Evolutionary conservation across 2,797 vertebrate species (phyloP).

Genomic region (Amphiprion clarkii): DNA sequence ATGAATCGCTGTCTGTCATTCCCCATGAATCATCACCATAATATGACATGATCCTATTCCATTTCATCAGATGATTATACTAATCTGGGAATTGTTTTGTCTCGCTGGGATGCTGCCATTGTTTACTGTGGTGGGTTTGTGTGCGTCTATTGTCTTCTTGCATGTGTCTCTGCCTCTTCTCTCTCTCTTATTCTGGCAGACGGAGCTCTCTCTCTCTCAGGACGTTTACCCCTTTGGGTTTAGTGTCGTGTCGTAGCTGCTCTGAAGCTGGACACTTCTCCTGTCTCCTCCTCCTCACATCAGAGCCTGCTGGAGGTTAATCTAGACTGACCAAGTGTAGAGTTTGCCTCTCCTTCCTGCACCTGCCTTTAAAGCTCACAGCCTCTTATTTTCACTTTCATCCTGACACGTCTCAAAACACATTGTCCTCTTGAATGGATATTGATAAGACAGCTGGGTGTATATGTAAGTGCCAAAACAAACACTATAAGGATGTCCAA

Average conservation of each 20-base stretch:
- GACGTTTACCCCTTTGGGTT: slow-evolving; percentile 43
- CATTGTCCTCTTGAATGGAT: slow-evolving; percentile 14
- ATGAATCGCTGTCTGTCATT: slow-evolving; percentile 24
- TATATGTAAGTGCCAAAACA: slow-evolving; percentile 35
- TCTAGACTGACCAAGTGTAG: slow-evolving; percentile 41
- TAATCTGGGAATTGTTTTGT: slow-evolving; percentile 39
- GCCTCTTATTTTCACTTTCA: background rate
- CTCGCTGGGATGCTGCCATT: slow-evolving; percentile 14
- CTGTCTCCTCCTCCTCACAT: slow-evolving; percentile 28
- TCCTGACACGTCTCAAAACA: slow-evolving; percentile 26
- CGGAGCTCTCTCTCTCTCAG: slow-evolving; percentile 40
- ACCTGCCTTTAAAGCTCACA: slow-evolving; percentile 26
- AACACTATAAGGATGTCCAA: slow-evolving; percentile 18
- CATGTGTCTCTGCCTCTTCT: background rate
- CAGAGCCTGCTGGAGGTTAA: slow-evolving; percentile 39
- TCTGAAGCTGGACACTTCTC: slow-evolving; percentile 32
- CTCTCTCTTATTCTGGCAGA: slow-evolving; percentile 53
- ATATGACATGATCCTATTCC: slow-evolving; percentile 14
- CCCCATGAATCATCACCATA: slow-evolving; percentile 11
- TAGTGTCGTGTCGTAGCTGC: slow-evolving; percentile 54
- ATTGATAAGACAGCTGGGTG: slow-evolving; percentile 28
- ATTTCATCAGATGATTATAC: slow-evolving; percentile 41
- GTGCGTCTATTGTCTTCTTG: slow-evolving; percentile 21
- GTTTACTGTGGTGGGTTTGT: slow-evolving; percentile 32
- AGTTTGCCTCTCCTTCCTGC: slow-evolving; percentile 17